phyloP scores from a whole-genome alignment of 2,888 invertebrate genomes.

The Germaria angustata region DNA sequence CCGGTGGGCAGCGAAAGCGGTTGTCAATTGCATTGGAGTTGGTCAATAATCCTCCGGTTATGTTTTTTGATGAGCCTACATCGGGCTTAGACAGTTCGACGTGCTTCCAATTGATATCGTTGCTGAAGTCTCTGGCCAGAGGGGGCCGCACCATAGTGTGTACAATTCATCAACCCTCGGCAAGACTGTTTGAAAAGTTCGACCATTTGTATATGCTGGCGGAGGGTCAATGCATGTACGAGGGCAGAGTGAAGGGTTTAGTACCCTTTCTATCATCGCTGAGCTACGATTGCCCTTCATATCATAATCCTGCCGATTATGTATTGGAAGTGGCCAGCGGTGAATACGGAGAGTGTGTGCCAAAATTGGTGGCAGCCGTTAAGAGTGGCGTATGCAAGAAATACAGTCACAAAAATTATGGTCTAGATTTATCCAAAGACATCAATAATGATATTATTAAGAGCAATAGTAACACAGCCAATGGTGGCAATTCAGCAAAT shows the following conservation, averaged over 20 bases:
- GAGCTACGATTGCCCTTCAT: slow-evolving; percentile 94
- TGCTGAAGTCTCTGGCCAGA: slow-evolving; percentile 92
- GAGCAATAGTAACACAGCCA: slow-evolving; percentile 74
- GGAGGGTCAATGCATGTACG: slow-evolving; percentile 96
- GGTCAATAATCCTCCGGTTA: slow-evolving; percentile 97
- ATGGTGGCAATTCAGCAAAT: slow-evolving; percentile 78
- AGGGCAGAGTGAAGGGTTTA: slow-evolving; percentile 89
- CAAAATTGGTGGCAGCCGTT: slow-evolving; percentile 91
- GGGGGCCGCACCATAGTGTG: slow-evolving; percentile 95
- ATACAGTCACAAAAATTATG: slow-evolving; percentile 80
- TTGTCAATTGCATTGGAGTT: slow-evolving; percentile 94
- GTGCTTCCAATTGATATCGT: slow-evolving; percentile 94
- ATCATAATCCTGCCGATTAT: slow-evolving; percentile 98
- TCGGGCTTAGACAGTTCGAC: slow-evolving; percentile 96
- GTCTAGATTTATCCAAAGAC: slow-evolving; percentile 69
- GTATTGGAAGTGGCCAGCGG: slow-evolving; percentile 98
- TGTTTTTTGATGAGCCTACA: slow-evolving; percentile 98
- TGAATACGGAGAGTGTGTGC: slow-evolving; percentile 94
- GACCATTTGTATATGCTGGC: slow-evolving; percentile 95
- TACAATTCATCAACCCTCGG: slow-evolving; percentile 98
- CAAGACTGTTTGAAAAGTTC: slow-evolving; percentile 96
- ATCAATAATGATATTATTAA: slow-evolving; percentile 83
- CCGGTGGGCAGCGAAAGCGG: slow-evolving; percentile 94
- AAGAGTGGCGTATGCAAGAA: slow-evolving; percentile 88
- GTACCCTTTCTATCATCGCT: slow-evolving; percentile 93